Conservation (phyloP, 2,113 vertebrate genomes). For the Sus scrofa region T2T-Sscrofa CM000812.6:37382001-37382500, state of each 20-base stretch:
- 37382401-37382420: slow-evolving; percentile 80
- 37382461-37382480: slow-evolving; percentile 91
- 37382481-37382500: slow-evolving; percentile 89
- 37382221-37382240: rapidly evolving
- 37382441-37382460: slow-evolving; percentile 88
- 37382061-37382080: background rate
- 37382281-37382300: slow-evolving; percentile 38
- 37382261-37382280: background rate
- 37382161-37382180: slow-evolving; percentile 34
- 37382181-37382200: slow-evolving; percentile 45
- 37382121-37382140: background rate
- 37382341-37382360: slow-evolving; percentile 78
- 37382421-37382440: slow-evolving; percentile 89
- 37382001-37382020: slow-evolving; percentile 18
- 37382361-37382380: slow-evolving; percentile 76
- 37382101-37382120: background rate
- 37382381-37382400: slow-evolving; percentile 81
- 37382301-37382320: slow-evolving; percentile 58
- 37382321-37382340: slow-evolving; percentile 75
- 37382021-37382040: background rate
- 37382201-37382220: background rate
- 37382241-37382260: slow-evolving; percentile 10
- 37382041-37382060: background rate
- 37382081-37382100: background rate
- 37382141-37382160: slow-evolving; percentile 52